These are phyloP conservation scores for Martes martes DNA, from an alignment of 2,113 vertebrate species.

Conservation along the genomic window DNA sequence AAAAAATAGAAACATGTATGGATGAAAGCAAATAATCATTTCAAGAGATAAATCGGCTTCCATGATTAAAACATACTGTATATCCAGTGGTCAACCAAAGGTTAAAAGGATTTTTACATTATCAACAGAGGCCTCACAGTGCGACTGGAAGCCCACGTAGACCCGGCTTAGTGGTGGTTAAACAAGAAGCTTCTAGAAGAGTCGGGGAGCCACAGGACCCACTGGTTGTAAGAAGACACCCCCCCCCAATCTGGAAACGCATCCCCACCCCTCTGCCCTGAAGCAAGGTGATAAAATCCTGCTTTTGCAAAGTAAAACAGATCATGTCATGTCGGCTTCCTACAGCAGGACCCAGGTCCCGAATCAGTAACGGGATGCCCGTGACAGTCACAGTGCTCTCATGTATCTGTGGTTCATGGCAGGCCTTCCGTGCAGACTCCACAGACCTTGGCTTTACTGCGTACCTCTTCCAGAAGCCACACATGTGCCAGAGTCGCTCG, in stretches of 20 bases:
- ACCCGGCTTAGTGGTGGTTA: not conserved
- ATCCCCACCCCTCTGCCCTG: not conserved
- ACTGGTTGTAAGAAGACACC: too few species aligned
- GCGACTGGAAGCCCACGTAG: too few species aligned
- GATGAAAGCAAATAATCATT: not conserved
- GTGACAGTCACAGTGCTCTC: not conserved
- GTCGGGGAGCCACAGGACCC: not conserved
- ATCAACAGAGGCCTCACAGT: not conserved
- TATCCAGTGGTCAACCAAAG: not conserved
- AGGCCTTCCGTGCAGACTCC: not conserved
- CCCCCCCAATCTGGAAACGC: not conserved
- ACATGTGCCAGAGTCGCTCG: not conserved
- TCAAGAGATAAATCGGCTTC: not conserved
- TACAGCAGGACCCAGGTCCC: not conserved
- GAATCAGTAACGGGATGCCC: not conserved
- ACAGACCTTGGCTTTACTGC: not conserved
- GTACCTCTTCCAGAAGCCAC: not conserved
- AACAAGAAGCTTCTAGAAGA: accelerated
- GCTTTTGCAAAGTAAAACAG: not conserved
- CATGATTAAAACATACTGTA: not conserved
- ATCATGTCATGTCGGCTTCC: too few species aligned
- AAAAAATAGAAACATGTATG: not conserved
- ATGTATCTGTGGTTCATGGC: accelerated
- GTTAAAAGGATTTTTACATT: not conserved
- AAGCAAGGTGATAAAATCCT: not conserved